A percentile compares a stretch with the other conserved stretches of the same genome.
These are phyloP conservation scores for Amphipyra berbera DNA, from an alignment of 2,888 invertebrate genomes.

Conservation along the genomic window DNA sequence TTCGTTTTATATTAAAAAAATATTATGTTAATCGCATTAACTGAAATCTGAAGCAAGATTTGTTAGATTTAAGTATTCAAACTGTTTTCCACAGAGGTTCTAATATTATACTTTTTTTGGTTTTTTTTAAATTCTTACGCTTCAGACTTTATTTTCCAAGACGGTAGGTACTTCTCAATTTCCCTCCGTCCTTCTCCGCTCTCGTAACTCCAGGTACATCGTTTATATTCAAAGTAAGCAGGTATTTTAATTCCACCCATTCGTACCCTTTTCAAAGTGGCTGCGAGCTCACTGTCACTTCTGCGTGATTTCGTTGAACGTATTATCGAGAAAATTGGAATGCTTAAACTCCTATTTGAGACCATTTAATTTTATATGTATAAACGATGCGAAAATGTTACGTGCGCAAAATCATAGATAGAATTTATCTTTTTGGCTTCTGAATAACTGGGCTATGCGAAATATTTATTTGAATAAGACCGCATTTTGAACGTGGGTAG, in stretches of 20 bases:
- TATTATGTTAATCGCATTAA: too few relatives aligned
- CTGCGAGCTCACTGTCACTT: slow-evolving; percentile 58
- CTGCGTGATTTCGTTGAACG: slow-evolving; percentile 56
- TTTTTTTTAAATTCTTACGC: too few relatives aligned
- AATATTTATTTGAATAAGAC: slow-evolving; percentile 13
- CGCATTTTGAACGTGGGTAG: slow-evolving; percentile 4
- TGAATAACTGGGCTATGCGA: slow-evolving; percentile 9
- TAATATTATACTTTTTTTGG: too few relatives aligned
- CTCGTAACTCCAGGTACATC: slow-evolving; percentile 44
- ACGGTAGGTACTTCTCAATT: neutral
- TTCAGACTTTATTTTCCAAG: too few relatives aligned
- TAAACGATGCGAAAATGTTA: slow-evolving; percentile 22
- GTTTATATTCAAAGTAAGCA: slow-evolving; percentile 63
- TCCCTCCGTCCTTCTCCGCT: slow-evolving; percentile 20
- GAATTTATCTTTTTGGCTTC: slow-evolving; percentile 14
- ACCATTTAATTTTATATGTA: slow-evolving; percentile 45
- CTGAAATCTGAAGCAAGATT: too few relatives aligned
- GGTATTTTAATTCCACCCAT: slow-evolving; percentile 61
- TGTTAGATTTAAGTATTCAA: too few relatives aligned
- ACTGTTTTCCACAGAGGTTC: too few relatives aligned
- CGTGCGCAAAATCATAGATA: slow-evolving; percentile 9
- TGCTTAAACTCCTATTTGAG: slow-evolving; percentile 36
- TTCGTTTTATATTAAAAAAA: too few relatives aligned
- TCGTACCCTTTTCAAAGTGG: slow-evolving; percentile 66
- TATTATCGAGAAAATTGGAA: slow-evolving; percentile 55